Conservation (phyloP, 2,888 invertebrate species). For the Lithophane semibrunnea region DNA sequence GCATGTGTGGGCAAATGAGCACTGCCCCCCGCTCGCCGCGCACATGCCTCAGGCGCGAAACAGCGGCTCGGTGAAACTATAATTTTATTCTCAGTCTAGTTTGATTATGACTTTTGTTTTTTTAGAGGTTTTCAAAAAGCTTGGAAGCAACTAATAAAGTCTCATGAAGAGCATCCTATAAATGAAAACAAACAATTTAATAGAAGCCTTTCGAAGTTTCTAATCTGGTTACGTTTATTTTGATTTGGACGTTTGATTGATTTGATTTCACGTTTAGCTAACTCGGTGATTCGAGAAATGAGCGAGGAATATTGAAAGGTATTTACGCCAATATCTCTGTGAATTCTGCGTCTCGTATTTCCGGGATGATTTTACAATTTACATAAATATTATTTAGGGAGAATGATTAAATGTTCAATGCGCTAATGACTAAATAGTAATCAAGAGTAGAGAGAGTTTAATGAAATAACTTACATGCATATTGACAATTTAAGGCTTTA, state of each 20-base stretch:
- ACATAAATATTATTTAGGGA: not conserved
- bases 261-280: slow-evolving; percentile 42
- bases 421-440: not conserved
- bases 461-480: not conserved
- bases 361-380: not conserved
- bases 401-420: not conserved
- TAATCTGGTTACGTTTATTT: slow-evolving; percentile 42
- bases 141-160: slow-evolving; percentile 27
- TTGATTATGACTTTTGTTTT: no score
- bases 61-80: no score
- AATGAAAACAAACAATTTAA: slow-evolving; percentile 50
- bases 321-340: not conserved
- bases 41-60: no score
- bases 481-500: not conserved
- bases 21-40: no score
- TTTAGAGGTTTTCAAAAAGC: slow-evolving; percentile 6
- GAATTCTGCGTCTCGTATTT: not conserved
- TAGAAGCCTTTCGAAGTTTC: slow-evolving; percentile 29
- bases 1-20: no score
- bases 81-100: no score
- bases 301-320: slow-evolving; percentile 9
- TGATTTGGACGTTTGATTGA: slow-evolving; percentile 26
- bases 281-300: slow-evolving; percentile 43
- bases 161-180: slow-evolving; percentile 4
- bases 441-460: not conserved